Base-by-base conservation (phyloP, 2,888 invertebrate genomes). In the Lamellibrachia columna region DNA sequence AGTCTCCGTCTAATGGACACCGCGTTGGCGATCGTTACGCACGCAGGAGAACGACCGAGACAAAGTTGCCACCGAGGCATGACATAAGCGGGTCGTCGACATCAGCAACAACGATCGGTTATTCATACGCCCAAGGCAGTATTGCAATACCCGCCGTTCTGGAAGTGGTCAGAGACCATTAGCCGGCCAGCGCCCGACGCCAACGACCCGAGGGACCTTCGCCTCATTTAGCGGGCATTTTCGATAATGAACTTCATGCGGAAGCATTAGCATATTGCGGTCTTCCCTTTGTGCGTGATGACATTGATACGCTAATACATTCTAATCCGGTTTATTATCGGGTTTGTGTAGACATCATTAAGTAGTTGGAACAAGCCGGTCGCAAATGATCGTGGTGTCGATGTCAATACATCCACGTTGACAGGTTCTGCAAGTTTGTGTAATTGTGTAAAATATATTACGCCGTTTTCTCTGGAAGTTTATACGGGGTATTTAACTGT, bases 171-270 rank as follows among this genome's bases (percentile, higher is more conserved):
- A 15, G 75, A 22, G 75, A 2, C 15, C 75, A 75, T 75, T 75
- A 75, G 75, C 22, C 75, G 22, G 22, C 75, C 75, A 15, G 75
- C 75, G n/a, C 75, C 75, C 22, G n/a, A 15, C 75, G 22, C 15
- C 22, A 22, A 4, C 75, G 22, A 15, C 22, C 75, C 22, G 3
- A 75, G 22, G 75, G 75, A 75, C 75, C 15, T 15, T 22, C 75
- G 75, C 75, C 75, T 75, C 75, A 22, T 75, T 75, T 75, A 75
- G 75, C 75, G 75, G 75, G 75, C 75, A 75, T 75, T 75, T 75
- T 75, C 75, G 22, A 6, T 75, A 75, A 75, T 75, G 75, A 75
- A 75, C 75, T 75, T 75, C 0, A 75, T 75, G 15, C 75, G 75
- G 3, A 6, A 6, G 75, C 75, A 75, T 75, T 75, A 75, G 75